Percentiles rank a stretch among this genome's conserved stretches.
Conservation (phyloP, 2,888 invertebrate species). For the Pinctada fucata region DNA sequence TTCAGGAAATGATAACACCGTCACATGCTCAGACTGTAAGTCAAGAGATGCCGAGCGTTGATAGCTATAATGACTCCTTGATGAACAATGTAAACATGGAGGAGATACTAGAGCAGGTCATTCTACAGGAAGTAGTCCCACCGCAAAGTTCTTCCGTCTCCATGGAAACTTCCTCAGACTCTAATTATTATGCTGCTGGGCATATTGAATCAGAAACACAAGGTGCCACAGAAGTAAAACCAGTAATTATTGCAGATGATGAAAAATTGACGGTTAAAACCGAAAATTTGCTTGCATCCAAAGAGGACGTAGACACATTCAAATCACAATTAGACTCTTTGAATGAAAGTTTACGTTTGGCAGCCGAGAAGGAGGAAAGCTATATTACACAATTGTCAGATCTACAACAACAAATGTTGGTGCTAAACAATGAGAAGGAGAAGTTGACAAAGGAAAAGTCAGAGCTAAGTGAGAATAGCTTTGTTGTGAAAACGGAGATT, state of each 20-base stretch:
- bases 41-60: background rate
- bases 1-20: background rate
- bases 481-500: conserved; percentile 22
- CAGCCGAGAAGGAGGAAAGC: background rate
- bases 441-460: background rate
- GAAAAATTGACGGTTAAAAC: too few relatives aligned
- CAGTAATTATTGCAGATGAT: too few relatives aligned
- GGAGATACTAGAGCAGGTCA: background rate
- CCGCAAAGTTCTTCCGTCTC: background rate
- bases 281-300: background rate
- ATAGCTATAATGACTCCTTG: background rate
- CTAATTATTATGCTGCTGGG: background rate
- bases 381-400: background rate
- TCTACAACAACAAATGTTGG: background rate
- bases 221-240: background rate
- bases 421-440: conserved; percentile 4
- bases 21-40: background rate
- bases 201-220: background rate
- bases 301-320: background rate
- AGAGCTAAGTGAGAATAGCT: background rate
- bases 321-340: background rate
- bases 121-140: background rate
- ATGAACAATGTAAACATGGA: background rate
- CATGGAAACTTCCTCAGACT: background rate
- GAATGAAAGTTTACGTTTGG: background rate